These are phyloP conservation scores for Bombus picipes DNA, from an alignment of 1,140 invertebrate species.

Conservation along the genomic window DNA sequence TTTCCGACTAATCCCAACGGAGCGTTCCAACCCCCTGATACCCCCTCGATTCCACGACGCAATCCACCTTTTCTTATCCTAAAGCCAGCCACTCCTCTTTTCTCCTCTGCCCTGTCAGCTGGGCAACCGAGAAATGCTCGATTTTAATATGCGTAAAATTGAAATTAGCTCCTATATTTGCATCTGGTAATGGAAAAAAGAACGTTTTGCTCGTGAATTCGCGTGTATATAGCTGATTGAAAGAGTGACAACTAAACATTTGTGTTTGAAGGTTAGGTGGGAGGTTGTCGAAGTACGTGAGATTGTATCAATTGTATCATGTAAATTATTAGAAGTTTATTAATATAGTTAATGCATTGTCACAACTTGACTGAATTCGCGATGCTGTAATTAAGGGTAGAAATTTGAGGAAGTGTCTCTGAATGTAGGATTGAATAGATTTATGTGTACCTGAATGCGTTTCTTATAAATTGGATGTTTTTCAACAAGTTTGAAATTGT, in stretches of 20 bases:
- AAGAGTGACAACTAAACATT: neutral
- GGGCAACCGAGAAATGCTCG: slow-evolving; percentile 75
- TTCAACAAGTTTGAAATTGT: too few relatives aligned
- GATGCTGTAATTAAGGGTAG: too few relatives aligned
- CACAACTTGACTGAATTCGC: too few relatives aligned
- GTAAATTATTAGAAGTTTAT: too few relatives aligned
- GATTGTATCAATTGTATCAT: neutral
- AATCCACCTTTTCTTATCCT: slow-evolving; percentile 63
- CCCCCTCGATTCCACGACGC: neutral
- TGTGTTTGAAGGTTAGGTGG: neutral
- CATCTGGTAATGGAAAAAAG: slow-evolving; percentile 84
- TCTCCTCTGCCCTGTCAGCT: slow-evolving; percentile 77
- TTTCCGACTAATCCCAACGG: slow-evolving; percentile 78
- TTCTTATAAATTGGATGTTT: too few relatives aligned
- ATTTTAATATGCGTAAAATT: slow-evolving; percentile 85
- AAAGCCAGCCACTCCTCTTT: slow-evolving; percentile 26
- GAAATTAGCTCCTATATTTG: slow-evolving; percentile 85
- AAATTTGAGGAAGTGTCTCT: too few relatives aligned
- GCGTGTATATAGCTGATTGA: neutral
- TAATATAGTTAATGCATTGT: too few relatives aligned
- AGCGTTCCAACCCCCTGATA: slow-evolving; percentile 42
- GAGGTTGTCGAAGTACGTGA: neutral
- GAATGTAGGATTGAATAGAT: too few relatives aligned
- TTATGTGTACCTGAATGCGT: too few relatives aligned
- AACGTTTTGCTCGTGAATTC: slow-evolving; percentile 50